Conservation (phyloP, 2,113 vertebrate genomes). For the Ia io region DNA sequence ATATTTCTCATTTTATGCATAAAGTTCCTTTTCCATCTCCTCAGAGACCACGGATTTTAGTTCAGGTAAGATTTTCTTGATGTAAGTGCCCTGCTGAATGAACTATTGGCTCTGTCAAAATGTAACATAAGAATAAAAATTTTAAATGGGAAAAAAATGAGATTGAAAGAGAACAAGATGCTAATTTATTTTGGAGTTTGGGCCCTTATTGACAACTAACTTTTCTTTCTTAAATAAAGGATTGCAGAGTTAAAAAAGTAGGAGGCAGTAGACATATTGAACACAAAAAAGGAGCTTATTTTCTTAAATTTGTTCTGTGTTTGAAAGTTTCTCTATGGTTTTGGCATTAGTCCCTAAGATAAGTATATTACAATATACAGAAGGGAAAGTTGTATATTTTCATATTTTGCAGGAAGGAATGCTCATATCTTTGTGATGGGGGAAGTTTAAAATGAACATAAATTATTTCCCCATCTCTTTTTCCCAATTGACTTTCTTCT, state of each 20-base stretch:
- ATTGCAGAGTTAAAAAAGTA: neutral
- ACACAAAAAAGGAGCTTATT: neutral
- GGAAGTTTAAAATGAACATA: slow-evolving; percentile 19
- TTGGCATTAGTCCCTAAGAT: neutral
- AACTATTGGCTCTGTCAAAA: slow-evolving; percentile 15
- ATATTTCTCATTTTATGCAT: slow-evolving; percentile 99
- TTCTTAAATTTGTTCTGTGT: slow-evolving; percentile 20
- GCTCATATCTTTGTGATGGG: neutral
- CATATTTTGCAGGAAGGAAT: neutral
- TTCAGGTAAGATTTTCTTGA: slow-evolving; percentile 88
- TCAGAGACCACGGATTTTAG: slow-evolving; percentile 96
- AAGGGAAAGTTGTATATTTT: neutral
- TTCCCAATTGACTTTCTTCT: neutral
- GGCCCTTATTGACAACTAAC: neutral
- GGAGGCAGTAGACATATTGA: neutral
- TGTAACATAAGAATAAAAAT: slow-evolving; percentile 29
- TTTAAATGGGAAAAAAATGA: neutral
- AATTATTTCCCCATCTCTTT: neutral
- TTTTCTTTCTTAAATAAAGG: slow-evolving; percentile 14
- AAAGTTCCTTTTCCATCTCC: slow-evolving; percentile 96
- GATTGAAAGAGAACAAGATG: slow-evolving; percentile 33
- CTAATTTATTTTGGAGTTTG: slow-evolving; percentile 16
- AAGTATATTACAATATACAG: slow-evolving; percentile 26
- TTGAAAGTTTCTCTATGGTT: slow-evolving; percentile 36
- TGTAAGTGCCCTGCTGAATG: neutral